phyloP scores from a whole-genome alignment of 92 coral and sea anemone species.

The Pocillopora meandrina region DNA sequence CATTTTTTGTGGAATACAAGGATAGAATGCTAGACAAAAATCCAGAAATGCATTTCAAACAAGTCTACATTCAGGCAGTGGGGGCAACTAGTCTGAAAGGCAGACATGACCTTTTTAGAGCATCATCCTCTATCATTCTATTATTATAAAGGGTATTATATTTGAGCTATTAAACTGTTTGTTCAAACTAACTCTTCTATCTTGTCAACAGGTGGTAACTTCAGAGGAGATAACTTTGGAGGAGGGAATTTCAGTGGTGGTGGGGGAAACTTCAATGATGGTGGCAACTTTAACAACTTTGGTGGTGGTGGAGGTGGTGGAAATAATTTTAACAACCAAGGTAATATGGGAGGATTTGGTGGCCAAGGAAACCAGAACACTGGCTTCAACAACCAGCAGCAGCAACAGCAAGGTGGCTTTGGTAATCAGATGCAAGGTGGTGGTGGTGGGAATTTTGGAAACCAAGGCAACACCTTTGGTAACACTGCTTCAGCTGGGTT shows the following conservation, averaged over 20 bases:
- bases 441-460: conserved; percentile 64
- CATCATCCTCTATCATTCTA: no score
- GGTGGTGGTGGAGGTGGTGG: conserved; percentile 34
- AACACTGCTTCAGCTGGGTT: conserved; percentile 15
- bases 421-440: conserved; percentile 61
- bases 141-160: no score
- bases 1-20: no score
- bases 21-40: no score
- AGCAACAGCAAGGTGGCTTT: conserved; percentile 52
- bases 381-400: conserved; percentile 31
- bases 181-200: background rate
- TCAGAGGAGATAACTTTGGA: conserved; percentile 49
- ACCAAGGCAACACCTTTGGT: conserved; percentile 43
- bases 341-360: conserved; percentile 68
- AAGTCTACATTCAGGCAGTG: no score
- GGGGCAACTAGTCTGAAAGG: no score
- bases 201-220: conserved; percentile 52
- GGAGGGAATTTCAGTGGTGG: conserved; percentile 64
- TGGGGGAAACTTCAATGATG: conserved; percentile 43
- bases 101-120: no score
- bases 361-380: conserved; percentile 64
- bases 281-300: conserved; percentile 64
- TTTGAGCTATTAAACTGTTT: background rate
- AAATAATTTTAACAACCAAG: conserved; percentile 62
- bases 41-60: no score